Conservation (phyloP, 1,140 invertebrate genomes). For the Nephotettix cincticeps region DNA sequence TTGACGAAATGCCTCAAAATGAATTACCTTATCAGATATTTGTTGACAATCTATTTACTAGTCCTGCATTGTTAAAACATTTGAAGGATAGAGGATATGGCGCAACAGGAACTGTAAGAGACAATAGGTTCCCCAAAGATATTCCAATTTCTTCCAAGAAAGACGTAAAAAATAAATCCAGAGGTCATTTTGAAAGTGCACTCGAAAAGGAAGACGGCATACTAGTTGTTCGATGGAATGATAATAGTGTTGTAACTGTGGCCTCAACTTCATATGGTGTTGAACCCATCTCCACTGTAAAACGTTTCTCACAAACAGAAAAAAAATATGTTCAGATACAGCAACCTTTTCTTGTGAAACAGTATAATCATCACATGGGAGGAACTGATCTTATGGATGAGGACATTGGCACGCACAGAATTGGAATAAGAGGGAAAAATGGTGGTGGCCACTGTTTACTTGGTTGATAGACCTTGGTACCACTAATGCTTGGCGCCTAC, state of each 20-base stretch:
- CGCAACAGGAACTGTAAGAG: constrained; percentile 39
- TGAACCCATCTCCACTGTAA: constrained; percentile 10
- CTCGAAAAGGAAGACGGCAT: neutral
- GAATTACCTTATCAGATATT: constrained; percentile 34
- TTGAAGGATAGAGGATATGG: constrained; percentile 31
- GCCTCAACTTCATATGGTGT: constrained; percentile 25
- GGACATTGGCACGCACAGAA: constrained; percentile 44
- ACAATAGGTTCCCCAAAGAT: constrained; percentile 35
- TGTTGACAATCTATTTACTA: constrained; percentile 43
- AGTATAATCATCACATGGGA: constrained; percentile 16
- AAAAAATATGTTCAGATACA: constrained; percentile 7
- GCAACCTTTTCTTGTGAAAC: neutral
- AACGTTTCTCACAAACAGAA: constrained; percentile 22
- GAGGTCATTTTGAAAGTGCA: constrained; percentile 20
- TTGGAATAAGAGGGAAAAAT: constrained; percentile 45
- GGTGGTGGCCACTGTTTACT: constrained; percentile 45
- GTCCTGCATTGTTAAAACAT: constrained; percentile 36
- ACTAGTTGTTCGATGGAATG: constrained; percentile 27
- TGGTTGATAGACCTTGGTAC: constrained; percentile 41
- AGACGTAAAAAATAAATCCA: constrained; percentile 29
- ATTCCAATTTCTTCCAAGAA: constrained; percentile 33
- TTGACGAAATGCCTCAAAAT: constrained; percentile 35
- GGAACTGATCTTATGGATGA: constrained; percentile 45
- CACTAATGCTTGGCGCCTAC: constrained; percentile 44
- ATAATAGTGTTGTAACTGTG: constrained; percentile 28